phyloP scores from a whole-genome alignment of 2,113 vertebrate genomes.

The Carassius auratus region DNA sequence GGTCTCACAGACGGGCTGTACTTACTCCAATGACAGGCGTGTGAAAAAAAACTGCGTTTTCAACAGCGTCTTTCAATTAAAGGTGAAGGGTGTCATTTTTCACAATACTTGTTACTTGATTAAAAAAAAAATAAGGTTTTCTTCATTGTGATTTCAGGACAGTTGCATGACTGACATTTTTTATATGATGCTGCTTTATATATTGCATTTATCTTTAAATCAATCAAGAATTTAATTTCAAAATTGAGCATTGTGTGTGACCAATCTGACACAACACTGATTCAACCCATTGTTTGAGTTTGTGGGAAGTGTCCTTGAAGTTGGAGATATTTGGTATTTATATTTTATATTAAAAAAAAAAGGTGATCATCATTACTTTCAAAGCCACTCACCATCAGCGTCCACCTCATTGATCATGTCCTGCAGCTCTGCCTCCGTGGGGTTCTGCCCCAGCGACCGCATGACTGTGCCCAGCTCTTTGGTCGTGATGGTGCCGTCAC shows the following conservation, averaged over 20 bases:
- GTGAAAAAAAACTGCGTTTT: not conserved
- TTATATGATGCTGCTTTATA: too few species aligned
- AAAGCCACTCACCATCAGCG: slow-evolving; percentile 87
- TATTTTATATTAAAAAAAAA: not conserved
- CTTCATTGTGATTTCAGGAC: too few species aligned
- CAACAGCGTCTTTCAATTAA: not conserved
- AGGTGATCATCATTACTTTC: not conserved
- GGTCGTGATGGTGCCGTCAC: slow-evolving; percentile 98
- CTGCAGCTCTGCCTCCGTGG: slow-evolving; percentile 96
- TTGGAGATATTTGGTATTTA: not conserved
- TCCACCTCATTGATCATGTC: slow-evolving; percentile 99
- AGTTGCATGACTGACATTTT: too few species aligned
- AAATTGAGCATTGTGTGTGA: not conserved
- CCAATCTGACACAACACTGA: not conserved
- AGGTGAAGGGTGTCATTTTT: not conserved
- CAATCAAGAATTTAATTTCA: not conserved
- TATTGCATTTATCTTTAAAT: not conserved
- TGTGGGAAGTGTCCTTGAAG: not conserved
- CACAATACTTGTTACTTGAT: not conserved
- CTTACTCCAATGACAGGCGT: slow-evolving; percentile 14
- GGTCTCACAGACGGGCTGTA: slow-evolving; percentile 26
- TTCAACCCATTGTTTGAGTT: not conserved
- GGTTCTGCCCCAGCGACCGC: slow-evolving; percentile 98
- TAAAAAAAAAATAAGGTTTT: too few species aligned
- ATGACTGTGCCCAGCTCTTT: slow-evolving; percentile 99